Percentiles rank a stretch among this genome's conserved stretches.
These are phyloP conservation scores for Netelia inedita DNA, from an alignment of 2,888 invertebrate genomes.

Conservation along the genomic window DNA sequence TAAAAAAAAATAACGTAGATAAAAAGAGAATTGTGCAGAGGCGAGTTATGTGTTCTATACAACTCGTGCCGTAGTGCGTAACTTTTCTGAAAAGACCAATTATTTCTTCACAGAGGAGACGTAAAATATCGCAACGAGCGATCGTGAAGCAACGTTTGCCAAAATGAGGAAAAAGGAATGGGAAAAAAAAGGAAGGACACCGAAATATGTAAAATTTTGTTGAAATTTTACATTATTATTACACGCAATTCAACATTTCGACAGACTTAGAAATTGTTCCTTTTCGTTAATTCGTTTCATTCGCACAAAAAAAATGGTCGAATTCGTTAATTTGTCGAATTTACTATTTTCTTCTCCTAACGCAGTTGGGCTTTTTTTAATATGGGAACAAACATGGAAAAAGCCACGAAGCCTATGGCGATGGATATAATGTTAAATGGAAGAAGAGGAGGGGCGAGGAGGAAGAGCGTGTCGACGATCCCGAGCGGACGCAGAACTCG, in stretches of 20 bases:
- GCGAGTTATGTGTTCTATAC: conserved; percentile 47
- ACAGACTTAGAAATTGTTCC: no score
- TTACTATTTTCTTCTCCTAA: no score
- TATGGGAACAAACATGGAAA: no score
- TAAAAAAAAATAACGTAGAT: background rate
- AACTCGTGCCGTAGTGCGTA: conserved; percentile 8
- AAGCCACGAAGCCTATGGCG: background rate
- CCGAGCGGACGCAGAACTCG: background rate
- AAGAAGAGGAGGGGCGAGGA: background rate
- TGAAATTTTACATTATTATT: no score
- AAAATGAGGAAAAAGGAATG: conserved; percentile 36
- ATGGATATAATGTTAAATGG: background rate
- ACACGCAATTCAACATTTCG: no score
- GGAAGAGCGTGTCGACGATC: background rate
- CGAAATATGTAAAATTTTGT: background rate
- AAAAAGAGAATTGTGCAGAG: conserved; percentile 24
- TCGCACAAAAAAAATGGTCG: no score
- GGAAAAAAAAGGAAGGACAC: conserved; percentile 16
- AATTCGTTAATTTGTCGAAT: no score
- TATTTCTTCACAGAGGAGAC: conserved; percentile 29
- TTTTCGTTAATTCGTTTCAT: no score
- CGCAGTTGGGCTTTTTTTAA: no score
- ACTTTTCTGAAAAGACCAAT: conserved; percentile 47
- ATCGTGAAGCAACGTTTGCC: conserved; percentile 33
- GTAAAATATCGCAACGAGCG: background rate